Evolutionary conservation across 1,140 invertebrate species (phyloP).

Genomic region (Drosophila grimshawi): DNA sequence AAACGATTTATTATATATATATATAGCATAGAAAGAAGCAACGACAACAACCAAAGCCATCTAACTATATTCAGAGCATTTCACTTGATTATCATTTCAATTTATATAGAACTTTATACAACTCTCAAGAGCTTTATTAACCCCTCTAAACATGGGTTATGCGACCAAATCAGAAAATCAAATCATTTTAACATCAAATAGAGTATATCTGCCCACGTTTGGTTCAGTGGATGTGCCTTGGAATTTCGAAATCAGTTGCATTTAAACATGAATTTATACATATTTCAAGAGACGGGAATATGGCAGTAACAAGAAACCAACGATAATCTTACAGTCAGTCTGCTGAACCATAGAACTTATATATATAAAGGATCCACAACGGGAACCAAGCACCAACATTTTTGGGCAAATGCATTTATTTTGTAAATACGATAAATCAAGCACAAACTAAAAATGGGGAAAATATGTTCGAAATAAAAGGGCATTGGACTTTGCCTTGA

Average conservation of each 20-base stretch:
- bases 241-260: slow-evolving; percentile 45
- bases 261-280: slow-evolving; percentile 46
- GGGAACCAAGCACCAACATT: slow-evolving; percentile 25
- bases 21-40: slow-evolving; percentile 20
- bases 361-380: slow-evolving; percentile 7
- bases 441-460: neutral
- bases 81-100: neutral
- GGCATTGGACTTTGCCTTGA: slow-evolving; percentile 52
- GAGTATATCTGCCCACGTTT: neutral
- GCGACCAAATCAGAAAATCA: slow-evolving; percentile 2
- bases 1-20: slow-evolving; percentile 28
- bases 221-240: slow-evolving; percentile 56
- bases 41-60: slow-evolving; percentile 13
- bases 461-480: neutral
- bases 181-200: neutral
- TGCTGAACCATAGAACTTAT: slow-evolving; percentile 27
- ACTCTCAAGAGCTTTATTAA: slow-evolving; percentile 56
- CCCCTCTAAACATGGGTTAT: slow-evolving; percentile 1
- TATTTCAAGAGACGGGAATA: slow-evolving; percentile 4
- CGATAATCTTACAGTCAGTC: slow-evolving; percentile 39
- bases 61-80: slow-evolving; percentile 6
- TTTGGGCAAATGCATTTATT: slow-evolving; percentile 43
- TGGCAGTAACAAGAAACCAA: slow-evolving; percentile 34
- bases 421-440: slow-evolving; percentile 32
- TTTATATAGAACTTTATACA: slow-evolving; percentile 4